Conservation (phyloP, 2,888 invertebrate genomes). For the Clepsis dumicolana region DNA sequence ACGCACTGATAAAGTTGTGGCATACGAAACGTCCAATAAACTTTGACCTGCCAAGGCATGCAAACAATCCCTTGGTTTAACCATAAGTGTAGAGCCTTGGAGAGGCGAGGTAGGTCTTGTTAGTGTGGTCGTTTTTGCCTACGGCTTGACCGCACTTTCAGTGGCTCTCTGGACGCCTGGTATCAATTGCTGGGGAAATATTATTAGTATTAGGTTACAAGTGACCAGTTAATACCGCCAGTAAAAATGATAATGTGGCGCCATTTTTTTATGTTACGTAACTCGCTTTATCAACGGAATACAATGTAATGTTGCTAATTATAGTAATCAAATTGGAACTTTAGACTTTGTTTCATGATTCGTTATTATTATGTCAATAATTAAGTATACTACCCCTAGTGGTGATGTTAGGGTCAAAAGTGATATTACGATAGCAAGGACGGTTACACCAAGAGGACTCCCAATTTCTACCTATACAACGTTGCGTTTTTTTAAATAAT, state of each 20-base stretch:
- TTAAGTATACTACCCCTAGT: too few relatives aligned
- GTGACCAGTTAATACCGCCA: slow-evolving; percentile 62
- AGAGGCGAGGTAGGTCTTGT: slow-evolving; percentile 46
- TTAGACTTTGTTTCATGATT: too few relatives aligned
- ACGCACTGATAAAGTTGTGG: slow-evolving; percentile 39
- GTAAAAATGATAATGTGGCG: slow-evolving; percentile 51
- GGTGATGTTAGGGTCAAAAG: too few relatives aligned
- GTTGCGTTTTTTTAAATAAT: too few relatives aligned
- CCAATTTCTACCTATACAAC: too few relatives aligned
- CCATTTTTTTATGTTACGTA: slow-evolving; percentile 21
- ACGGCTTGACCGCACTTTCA: slow-evolving; percentile 71
- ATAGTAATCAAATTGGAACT: too few relatives aligned
- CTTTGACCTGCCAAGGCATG: slow-evolving; percentile 54
- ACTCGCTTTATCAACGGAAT: neutral
- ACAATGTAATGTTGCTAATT: slow-evolving; percentile 4
- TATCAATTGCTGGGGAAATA: slow-evolving; percentile 77
- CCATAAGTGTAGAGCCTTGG: slow-evolving; percentile 43
- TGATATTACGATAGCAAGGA: too few relatives aligned
- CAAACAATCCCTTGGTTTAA: slow-evolving; percentile 32
- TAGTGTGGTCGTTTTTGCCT: slow-evolving; percentile 55
- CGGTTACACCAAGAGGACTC: too few relatives aligned
- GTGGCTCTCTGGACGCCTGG: slow-evolving; percentile 71
- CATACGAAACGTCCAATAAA: slow-evolving; percentile 54
- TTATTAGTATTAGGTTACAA: slow-evolving; percentile 67
- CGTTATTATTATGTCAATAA: too few relatives aligned